phyloP scores from a whole-genome alignment of 2,113 vertebrate species.

The Dinomys branickii region DNA sequence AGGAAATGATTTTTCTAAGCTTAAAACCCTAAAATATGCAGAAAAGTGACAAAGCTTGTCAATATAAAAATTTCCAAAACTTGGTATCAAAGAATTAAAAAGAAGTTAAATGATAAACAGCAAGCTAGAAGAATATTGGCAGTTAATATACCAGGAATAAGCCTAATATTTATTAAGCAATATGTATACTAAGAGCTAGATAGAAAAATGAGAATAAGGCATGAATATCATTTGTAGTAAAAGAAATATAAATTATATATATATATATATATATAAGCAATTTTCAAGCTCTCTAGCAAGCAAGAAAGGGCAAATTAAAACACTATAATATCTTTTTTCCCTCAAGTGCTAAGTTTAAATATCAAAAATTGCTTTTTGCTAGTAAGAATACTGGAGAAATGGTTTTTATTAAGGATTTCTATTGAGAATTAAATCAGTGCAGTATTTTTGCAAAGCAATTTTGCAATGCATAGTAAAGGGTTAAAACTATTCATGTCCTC shows the following conservation, averaged over 20 bases:
- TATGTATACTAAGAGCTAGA: neutral
- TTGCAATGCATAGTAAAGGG: neutral
- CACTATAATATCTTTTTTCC: neutral
- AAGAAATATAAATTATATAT: neutral
- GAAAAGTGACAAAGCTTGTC: neutral
- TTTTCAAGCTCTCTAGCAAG: neutral
- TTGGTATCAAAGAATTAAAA: neutral
- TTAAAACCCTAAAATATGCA: constrained; percentile 34
- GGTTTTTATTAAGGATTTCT: neutral
- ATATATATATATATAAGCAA: neutral
- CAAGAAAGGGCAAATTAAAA: constrained; percentile 41
- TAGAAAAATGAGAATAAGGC: neutral
- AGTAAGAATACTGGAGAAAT: neutral
- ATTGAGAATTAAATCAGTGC: neutral
- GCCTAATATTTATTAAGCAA: constrained; percentile 13
- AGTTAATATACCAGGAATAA: neutral
- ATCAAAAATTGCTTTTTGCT: neutral
- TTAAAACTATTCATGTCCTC: neutral
- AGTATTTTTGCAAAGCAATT: constrained; percentile 21
- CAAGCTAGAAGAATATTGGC: neutral
- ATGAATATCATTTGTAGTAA: neutral
- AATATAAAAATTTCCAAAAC: constrained; percentile 26
- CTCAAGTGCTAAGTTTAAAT: neutral
- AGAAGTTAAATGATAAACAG: constrained; percentile 10
- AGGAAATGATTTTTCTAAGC: neutral